phyloP scores from a whole-genome alignment of 2,888 invertebrate species.

The Helobdella robusta region DNA sequence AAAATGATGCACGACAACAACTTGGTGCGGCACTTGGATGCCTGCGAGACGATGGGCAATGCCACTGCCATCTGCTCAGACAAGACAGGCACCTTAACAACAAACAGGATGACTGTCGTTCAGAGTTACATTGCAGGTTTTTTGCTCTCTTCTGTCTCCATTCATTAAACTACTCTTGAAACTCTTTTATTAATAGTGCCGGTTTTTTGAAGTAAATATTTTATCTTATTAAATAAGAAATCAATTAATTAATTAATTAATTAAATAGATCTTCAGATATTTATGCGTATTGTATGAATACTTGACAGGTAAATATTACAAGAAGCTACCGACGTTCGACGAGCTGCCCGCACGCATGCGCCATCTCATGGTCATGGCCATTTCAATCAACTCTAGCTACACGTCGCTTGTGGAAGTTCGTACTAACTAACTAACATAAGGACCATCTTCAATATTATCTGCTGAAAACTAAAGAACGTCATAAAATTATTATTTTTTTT shows the following conservation, averaged over 20 bases:
- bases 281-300: too few species aligned
- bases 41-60: conserved; percentile 99
- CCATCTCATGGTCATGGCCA: conserved; percentile 71
- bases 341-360: conserved; percentile 76
- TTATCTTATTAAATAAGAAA: too few species aligned
- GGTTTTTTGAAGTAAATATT: too few species aligned
- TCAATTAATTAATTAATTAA: too few species aligned
- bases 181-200: too few species aligned
- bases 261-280: too few species aligned
- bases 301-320: conserved; percentile 52
- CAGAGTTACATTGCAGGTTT: conserved; percentile 84
- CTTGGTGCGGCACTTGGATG: conserved; percentile 94
- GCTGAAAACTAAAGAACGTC: too few species aligned
- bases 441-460: too few species aligned
- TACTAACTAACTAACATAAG: too few species aligned
- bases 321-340: conserved; percentile 72
- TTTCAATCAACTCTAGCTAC: conserved; percentile 90
- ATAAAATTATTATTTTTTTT: too few species aligned
- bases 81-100: conserved; percentile 97
- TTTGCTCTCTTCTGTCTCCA: too few species aligned
- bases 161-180: too few species aligned
- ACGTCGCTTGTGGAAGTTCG: conserved; percentile 85
- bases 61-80: conserved; percentile 99
- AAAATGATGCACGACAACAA: conserved; percentile 99
- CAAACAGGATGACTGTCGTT: conserved; percentile 88